Evolutionary conservation across 1,140 invertebrate species (phyloP).

Genomic region (Solenopsis invicta): DNA sequence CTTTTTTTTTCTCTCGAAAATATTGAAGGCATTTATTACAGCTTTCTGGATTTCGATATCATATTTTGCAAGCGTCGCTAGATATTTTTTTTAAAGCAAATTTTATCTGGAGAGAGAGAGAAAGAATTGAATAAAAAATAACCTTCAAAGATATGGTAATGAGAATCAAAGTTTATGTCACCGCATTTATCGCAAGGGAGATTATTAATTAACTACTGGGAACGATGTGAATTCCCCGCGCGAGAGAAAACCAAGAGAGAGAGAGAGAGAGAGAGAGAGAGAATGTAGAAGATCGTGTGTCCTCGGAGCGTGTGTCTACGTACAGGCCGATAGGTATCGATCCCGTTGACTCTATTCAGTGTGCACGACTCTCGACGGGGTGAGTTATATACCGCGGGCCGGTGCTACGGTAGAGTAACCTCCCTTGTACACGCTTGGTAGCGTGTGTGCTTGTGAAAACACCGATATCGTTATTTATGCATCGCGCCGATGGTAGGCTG

Average conservation of each 20-base stretch:
- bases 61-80: neutral
- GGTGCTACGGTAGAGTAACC: constrained; percentile 82
- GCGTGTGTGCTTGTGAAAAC: constrained; percentile 84
- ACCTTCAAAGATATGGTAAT: constrained; percentile 13
- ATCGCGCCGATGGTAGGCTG: constrained; percentile 78
- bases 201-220: constrained; percentile 11
- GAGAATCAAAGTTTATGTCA: constrained; percentile 38
- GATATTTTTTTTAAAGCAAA: neutral
- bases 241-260: constrained; percentile 63
- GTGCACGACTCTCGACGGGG: constrained; percentile 82
- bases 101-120: neutral
- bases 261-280: constrained; percentile 25
- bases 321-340: constrained; percentile 84
- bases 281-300: constrained; percentile 60
- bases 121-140: constrained; percentile 34
- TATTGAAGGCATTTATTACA: neutral
- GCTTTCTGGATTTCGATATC: neutral
- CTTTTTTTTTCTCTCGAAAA: neutral
- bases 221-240: constrained; percentile 5
- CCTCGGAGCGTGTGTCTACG: constrained; percentile 76
- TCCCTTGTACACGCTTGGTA: constrained; percentile 81
- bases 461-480: constrained; percentile 86
- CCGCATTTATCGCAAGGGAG: constrained; percentile 7
- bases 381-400: constrained; percentile 83
- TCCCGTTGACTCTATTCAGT: constrained; percentile 85